A percentile compares a stretch with the other conserved stretches of the same genome.
These are phyloP conservation scores for Eurytemora carolleeae DNA, from an alignment of 1,140 invertebrate genomes.

Conservation along the genomic window DNA sequence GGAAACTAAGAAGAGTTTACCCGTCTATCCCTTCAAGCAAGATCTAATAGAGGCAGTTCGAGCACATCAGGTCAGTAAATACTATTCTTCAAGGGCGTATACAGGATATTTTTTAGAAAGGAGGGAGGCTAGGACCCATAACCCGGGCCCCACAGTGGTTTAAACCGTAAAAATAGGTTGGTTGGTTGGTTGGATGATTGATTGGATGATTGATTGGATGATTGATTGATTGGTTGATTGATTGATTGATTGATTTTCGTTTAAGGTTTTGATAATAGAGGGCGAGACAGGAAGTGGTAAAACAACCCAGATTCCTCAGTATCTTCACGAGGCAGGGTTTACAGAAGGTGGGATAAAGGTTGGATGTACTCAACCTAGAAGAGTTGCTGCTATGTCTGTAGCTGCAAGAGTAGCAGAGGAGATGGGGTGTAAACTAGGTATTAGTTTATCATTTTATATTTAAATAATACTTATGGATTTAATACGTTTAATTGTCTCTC, in stretches of 20 bases:
- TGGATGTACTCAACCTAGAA: slow-evolving; percentile 50
- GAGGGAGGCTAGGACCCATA: too few species aligned
- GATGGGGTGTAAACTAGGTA: slow-evolving; percentile 43
- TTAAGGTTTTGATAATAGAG: slow-evolving; percentile 70
- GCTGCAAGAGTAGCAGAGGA: slow-evolving; percentile 49
- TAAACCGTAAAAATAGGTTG: too few species aligned
- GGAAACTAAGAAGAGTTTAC: slow-evolving; percentile 78
- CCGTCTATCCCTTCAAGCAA: slow-evolving; percentile 79
- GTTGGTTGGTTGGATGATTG: too few species aligned
- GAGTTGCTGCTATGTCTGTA: slow-evolving; percentile 61
- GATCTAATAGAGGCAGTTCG: slow-evolving; percentile 42
- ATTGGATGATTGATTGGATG: too few species aligned
- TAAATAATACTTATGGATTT: too few species aligned
- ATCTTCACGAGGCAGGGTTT: slow-evolving; percentile 76
- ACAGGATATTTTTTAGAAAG: too few species aligned
- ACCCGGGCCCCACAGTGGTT: too few species aligned
- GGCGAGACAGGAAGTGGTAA: slow-evolving; percentile 89
- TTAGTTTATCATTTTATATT: not conserved
- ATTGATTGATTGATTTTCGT: too few species aligned
- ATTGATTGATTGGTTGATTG: too few species aligned
- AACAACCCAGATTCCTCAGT: slow-evolving; percentile 97
- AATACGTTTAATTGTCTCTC: too few species aligned
- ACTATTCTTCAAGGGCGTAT: too few species aligned
- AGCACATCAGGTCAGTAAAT: not conserved
- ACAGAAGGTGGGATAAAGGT: slow-evolving; percentile 55